These are phyloP conservation scores for Limenitis camilla DNA, from an alignment of 2,888 invertebrate genomes.

Conservation along the genomic window DNA sequence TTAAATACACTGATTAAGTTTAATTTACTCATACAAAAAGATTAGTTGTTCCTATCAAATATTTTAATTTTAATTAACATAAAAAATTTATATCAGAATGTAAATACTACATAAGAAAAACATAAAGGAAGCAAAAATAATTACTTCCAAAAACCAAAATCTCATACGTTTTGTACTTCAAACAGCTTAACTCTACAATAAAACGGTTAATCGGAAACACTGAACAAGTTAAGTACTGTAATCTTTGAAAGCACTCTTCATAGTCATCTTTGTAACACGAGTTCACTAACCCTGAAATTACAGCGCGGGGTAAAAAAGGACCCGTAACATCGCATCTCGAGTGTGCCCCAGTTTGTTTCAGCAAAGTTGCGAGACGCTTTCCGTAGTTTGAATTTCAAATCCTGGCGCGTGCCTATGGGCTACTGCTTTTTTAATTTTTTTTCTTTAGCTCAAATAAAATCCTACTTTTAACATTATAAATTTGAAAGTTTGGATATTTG, in stretches of 20 bases:
- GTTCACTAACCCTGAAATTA: conserved; percentile 43
- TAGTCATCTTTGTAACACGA: conserved; percentile 22
- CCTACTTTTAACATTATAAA: no score
- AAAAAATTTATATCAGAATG: no score
- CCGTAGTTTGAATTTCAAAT: conserved; percentile 17
- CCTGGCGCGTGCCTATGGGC: conserved; percentile 6
- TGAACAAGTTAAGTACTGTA: conserved; percentile 17
- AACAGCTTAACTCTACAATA: not conserved
- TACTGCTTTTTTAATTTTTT: conserved; percentile 5
- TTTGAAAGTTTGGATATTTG: no score
- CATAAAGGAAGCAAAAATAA: no score
- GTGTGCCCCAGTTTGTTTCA: conserved; percentile 28
- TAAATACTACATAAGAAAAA: no score
- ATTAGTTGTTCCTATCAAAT: not conserved
- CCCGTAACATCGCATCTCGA: conserved; percentile 25
- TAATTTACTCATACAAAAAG: not conserved
- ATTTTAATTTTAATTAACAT: not conserved
- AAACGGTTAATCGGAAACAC: conserved; percentile 16
- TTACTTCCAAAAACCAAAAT: not conserved
- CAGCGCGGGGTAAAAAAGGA: conserved; percentile 29
- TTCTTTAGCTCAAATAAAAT: no score
- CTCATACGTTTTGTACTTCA: not conserved
- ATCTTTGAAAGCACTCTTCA: conserved; percentile 12
- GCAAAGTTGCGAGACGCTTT: conserved; percentile 4
- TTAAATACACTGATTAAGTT: not conserved